A percentile compares a stretch with the other conserved stretches of the same genome.
phyloP scores from a whole-genome alignment of 2,113 vertebrate genomes.

The Nothobranchius kuhntae region DNA sequence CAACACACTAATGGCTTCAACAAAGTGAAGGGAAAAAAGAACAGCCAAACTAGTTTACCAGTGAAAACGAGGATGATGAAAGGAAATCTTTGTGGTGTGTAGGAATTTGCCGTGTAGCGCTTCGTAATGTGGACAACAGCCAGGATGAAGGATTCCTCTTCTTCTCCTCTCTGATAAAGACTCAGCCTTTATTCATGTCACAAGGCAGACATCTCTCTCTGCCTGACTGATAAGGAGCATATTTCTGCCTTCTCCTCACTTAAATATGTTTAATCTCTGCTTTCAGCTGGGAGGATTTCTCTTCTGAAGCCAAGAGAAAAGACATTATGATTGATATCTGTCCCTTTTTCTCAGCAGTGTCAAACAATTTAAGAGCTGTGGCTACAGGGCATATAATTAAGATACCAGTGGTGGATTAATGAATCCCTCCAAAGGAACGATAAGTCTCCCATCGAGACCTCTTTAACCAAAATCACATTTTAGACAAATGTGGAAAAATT shows the following conservation, averaged over 20 bases:
- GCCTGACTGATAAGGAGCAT: slow-evolving; percentile 25
- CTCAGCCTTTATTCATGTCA: slow-evolving; percentile 28
- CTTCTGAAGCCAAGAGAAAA: slow-evolving; percentile 7
- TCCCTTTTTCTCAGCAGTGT: slow-evolving; percentile 2
- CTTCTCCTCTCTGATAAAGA: slow-evolving; percentile 31
- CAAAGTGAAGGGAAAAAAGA: slow-evolving; percentile 52
- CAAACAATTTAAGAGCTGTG: slow-evolving; percentile 15
- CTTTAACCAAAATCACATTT: neutral
- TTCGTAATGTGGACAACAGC: slow-evolving; percentile 38
- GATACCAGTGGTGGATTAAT: slow-evolving; percentile 50
- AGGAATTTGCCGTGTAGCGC: slow-evolving; percentile 24
- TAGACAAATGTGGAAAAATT: neutral
- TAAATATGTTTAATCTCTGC: slow-evolving; percentile 38
- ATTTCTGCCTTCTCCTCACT: slow-evolving; percentile 28
- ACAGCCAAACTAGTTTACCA: slow-evolving; percentile 56
- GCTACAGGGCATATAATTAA: slow-evolving; percentile 47
- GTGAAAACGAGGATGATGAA: slow-evolving; percentile 69
- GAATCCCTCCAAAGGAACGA: slow-evolving; percentile 30
- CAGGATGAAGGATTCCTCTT: slow-evolving; percentile 37
- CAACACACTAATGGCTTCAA: slow-evolving; percentile 71
- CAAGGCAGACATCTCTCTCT: slow-evolving; percentile 33
- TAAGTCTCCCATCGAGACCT: too few relatives aligned
- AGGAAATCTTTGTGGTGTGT: slow-evolving; percentile 45
- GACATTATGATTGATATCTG: slow-evolving; percentile 46
- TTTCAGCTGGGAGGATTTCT: slow-evolving; percentile 34